Evolutionary conservation across 35 echinoderm and acorn worm genomes (phyloP), one percentile per base, ranked within the genome.

Genomic region (Acanthaster planci): DNA sequence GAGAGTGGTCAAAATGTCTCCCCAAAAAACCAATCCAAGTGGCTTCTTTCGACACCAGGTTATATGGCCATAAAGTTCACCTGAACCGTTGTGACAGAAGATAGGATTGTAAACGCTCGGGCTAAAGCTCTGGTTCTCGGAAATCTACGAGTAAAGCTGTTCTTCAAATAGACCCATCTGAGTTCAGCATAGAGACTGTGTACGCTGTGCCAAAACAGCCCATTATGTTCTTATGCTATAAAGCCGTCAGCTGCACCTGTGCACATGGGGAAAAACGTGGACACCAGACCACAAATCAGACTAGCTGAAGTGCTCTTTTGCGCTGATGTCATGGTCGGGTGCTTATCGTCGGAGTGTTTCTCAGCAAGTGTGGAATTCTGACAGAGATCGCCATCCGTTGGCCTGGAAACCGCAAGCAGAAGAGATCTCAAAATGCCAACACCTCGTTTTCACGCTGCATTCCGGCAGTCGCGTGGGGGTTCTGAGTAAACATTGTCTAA

Each of bases 241-340:
- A 72, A 72, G 64, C 64, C 30, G 64, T 72, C 64, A 72, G 34
- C 34, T 34, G 64, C 64, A 72, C 64, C 64, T 72, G 64, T 21
- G 64, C 26, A 26, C 26, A 60, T 21, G 27, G 64, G 10, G 26
- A 29, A 68, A n/a, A 72, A 29, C 64, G 23, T 2, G 14, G 6
- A 14, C 9, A 15, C 26, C 26, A 60, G 57, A 22, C 18, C 27
- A 60, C 9, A 60, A 60, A 22, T 60, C 34, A 72, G 21, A 16
- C 4, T 6, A 4, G 4, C 4, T 47, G 64, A 9, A 36, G 64
- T 21, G 2, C 14, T 35, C 30, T 72, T 26, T 26, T 2, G 64
- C 34, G 64, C n/a, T 31, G 14, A 30, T 14, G 34, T 12, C 34
- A 7, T 72, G 14, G 64, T 36, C 26, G 23, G 26, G 21, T 34